Evolutionary conservation across 53 echinoderm and acorn worm genomes (phyloP).

Genomic region (Hippasteria phrygiana): DNA sequence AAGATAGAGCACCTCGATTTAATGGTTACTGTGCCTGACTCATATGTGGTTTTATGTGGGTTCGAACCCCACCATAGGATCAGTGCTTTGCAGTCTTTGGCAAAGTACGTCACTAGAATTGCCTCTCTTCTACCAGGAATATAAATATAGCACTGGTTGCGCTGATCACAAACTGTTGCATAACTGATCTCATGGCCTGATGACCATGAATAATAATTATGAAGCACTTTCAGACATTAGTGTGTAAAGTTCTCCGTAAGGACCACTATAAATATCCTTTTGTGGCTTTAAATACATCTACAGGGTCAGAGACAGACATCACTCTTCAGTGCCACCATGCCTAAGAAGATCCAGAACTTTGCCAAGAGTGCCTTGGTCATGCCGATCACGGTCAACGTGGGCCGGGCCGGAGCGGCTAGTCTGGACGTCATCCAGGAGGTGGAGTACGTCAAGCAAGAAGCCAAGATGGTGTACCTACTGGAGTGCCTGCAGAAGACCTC

Average conservation of each 20-base stretch:
- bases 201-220: too few species aligned
- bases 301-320: constrained; percentile 96
- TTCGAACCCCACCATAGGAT: too few species aligned
- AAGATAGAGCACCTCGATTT: too few species aligned
- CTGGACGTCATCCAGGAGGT: constrained; percentile 98
- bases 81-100: too few species aligned
- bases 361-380: constrained; percentile 97
- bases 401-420: constrained; percentile 95
- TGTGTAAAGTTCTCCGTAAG: background rate
- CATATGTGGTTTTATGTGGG: too few species aligned
- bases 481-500: constrained; percentile 96
- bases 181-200: too few species aligned
- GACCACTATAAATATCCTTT: background rate
- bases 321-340: constrained; percentile 99
- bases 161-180: too few species aligned
- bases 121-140: too few species aligned
- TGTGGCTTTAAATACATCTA: background rate
- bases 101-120: too few species aligned
- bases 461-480: constrained; percentile 99
- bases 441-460: constrained; percentile 99
- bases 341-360: constrained; percentile 99
- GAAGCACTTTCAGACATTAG: too few species aligned
- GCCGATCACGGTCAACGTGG: constrained; percentile 97
- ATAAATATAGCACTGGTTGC: too few species aligned
- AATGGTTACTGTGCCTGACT: too few species aligned